A percentile compares a stretch with the other conserved stretches of the same genome.
Conservation (phyloP, 1,140 invertebrate species). For the Pseudomyrmex concolor region DNA sequence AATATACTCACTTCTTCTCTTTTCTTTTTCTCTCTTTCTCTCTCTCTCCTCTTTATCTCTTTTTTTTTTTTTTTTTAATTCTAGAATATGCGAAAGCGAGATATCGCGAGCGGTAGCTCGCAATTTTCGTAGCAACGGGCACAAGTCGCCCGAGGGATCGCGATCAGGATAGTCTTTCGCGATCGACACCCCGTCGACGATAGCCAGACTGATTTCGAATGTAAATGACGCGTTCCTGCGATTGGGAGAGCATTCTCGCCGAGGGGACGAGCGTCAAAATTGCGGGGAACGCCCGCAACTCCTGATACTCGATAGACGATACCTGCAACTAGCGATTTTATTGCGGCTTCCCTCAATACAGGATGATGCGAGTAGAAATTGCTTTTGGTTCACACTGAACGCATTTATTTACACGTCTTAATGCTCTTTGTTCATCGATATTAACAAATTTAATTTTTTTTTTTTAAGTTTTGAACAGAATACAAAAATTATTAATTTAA, state of each 20-base stretch:
- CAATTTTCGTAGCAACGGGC: slow-evolving; percentile 62
- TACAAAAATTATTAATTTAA: too few species aligned
- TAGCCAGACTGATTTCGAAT: slow-evolving; percentile 62
- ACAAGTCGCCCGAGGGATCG: slow-evolving; percentile 69
- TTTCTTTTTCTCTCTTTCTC: slow-evolving; percentile 10
- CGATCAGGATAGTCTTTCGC: slow-evolving; percentile 57
- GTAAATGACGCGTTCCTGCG: slow-evolving; percentile 66
- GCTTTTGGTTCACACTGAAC: neutral
- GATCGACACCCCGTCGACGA: slow-evolving; percentile 59
- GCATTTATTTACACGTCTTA: slow-evolving; percentile 3
- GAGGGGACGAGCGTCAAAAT: slow-evolving; percentile 59
- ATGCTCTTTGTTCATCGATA: neutral
- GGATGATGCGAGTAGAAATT: slow-evolving; percentile 22
- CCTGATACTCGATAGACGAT: slow-evolving; percentile 38
- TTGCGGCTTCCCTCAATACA: slow-evolving; percentile 10
- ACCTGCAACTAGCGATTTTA: slow-evolving; percentile 28
- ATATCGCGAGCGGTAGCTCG: slow-evolving; percentile 70
- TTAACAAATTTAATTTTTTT: neutral
- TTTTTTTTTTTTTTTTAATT: slow-evolving; percentile 30
- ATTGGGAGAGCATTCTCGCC: slow-evolving; percentile 35
- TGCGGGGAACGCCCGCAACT: slow-evolving; percentile 35
- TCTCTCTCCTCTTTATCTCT: neutral
- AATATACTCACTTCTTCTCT: slow-evolving; percentile 26
- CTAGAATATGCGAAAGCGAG: slow-evolving; percentile 54
- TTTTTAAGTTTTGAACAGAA: too few species aligned